Conservation (phyloP, 2,797 vertebrate species). For the Mus minutoides region DNA sequence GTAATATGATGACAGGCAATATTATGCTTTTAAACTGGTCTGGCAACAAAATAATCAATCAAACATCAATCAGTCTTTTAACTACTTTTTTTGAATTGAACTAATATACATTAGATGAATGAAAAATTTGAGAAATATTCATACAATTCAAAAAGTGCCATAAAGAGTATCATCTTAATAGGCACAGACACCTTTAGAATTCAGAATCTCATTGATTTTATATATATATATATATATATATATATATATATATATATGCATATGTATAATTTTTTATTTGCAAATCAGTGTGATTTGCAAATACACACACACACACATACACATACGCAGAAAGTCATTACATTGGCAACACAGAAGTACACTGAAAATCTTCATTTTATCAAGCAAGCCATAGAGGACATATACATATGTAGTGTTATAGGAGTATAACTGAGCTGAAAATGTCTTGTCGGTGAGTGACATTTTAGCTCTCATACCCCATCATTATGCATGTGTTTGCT, state of each 20-base stretch:
- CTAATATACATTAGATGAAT: conserved; percentile 70
- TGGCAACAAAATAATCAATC: not conserved
- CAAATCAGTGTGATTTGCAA: not conserved
- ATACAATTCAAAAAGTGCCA: conserved; percentile 33
- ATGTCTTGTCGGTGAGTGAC: not conserved
- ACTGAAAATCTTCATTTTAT: not conserved
- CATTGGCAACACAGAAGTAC: not conserved
- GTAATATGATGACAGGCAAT: not conserved
- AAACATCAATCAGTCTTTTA: not conserved
- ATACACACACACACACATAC: not conserved
- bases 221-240: too few relatives aligned
- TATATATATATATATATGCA: not conserved
- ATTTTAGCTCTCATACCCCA: not conserved
- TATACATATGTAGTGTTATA: not conserved
- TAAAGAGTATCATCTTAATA: conserved; percentile 61
- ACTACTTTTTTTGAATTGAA: conserved; percentile 16
- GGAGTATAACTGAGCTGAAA: not conserved
- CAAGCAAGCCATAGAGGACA: not conserved
- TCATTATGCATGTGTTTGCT: not conserved
- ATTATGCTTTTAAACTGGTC: not conserved
- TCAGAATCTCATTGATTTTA: conserved; percentile 67
- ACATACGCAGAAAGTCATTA: not conserved
- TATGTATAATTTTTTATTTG: not conserved
- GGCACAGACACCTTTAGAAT: not conserved
- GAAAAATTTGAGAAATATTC: not conserved